Evolutionary conservation across 2,888 invertebrate genomes (phyloP).

Genomic region (Dynastes grantii): DNA sequence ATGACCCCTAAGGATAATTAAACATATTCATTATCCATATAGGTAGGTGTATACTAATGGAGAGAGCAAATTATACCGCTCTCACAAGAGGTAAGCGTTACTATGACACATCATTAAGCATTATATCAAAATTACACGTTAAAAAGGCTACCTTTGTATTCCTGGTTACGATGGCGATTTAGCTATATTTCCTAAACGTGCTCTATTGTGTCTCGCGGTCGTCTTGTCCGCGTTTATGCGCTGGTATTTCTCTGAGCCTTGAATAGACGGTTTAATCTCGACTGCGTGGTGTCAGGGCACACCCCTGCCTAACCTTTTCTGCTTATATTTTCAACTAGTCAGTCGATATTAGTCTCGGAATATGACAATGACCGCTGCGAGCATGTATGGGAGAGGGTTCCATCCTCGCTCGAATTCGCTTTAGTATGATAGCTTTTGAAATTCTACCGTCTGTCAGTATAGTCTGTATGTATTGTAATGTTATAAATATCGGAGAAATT

Average conservation of each 20-base stretch:
- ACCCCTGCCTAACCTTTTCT: constrained; percentile 47
- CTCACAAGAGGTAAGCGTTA: background rate
- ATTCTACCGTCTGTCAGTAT: too few relatives aligned
- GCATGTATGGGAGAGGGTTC: constrained; percentile 1
- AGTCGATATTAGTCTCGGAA: constrained; percentile 47
- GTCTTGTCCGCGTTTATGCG: background rate
- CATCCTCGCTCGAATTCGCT: constrained; percentile 19
- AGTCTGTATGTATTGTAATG: too few relatives aligned
- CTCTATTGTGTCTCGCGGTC: constrained; percentile 1
- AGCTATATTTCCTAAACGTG: background rate
- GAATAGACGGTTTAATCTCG: constrained; percentile 32
- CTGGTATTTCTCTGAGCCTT: background rate
- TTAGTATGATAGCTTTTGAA: background rate
- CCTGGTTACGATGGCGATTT: background rate
- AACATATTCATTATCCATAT: constrained; percentile 25
- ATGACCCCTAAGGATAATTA: constrained; percentile 29
- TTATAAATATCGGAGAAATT: too few relatives aligned
- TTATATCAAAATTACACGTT: constrained; percentile 1
- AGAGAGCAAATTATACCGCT: background rate
- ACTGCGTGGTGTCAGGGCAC: constrained; percentile 28
- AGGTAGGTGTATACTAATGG: background rate
- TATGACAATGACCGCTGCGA: constrained; percentile 32
- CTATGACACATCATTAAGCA: background rate
- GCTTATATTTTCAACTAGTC: constrained; percentile 36
- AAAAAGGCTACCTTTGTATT: background rate